phyloP scores from a whole-genome alignment of 2,797 vertebrate species.

The Mallotus villosus region DNA sequence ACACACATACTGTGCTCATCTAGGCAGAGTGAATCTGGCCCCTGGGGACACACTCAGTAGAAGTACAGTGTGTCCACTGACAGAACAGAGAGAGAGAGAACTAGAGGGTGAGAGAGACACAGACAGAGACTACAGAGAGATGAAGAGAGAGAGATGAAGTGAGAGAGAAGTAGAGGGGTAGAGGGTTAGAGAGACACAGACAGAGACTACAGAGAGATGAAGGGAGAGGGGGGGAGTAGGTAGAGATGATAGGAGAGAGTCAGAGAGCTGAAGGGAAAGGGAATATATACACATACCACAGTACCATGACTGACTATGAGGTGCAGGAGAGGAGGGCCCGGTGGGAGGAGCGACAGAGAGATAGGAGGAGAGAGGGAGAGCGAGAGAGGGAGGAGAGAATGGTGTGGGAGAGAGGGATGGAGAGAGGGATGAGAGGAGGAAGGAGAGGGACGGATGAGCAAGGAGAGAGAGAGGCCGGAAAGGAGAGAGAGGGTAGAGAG shows the following conservation, averaged over 20 bases:
- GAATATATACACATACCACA: not conserved
- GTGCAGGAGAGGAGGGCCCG: not conserved
- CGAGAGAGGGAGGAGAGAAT: too few relatives aligned
- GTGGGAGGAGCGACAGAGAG: not conserved
- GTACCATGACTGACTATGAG: not conserved
- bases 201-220: conserved; percentile 2
- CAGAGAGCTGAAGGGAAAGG: conserved; percentile 28
- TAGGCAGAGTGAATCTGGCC: conserved; percentile 49
- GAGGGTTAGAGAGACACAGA: conserved; percentile 12
- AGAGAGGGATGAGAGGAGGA: too few relatives aligned
- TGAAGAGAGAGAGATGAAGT: conserved; percentile 7
- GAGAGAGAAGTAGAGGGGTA: too few relatives aligned
- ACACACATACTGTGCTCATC: conserved; percentile 33
- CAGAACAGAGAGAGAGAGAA: conserved; percentile 22
- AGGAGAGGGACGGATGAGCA: too few relatives aligned
- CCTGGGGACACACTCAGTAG: conserved; percentile 50
- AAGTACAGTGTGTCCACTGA: conserved; percentile 52
- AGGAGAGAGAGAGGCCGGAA: too few relatives aligned
- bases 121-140: conserved; percentile 8
- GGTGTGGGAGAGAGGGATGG: too few relatives aligned
- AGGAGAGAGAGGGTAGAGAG: too few relatives aligned
- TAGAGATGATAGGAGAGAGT: conserved; percentile 2
- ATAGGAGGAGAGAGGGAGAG: not conserved
- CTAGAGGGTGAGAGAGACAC: conserved; percentile 6
- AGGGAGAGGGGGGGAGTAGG: too few relatives aligned